Base-by-base conservation (phyloP, 1,140 invertebrate genomes). In the Drosophila sturtevanti region DNA sequence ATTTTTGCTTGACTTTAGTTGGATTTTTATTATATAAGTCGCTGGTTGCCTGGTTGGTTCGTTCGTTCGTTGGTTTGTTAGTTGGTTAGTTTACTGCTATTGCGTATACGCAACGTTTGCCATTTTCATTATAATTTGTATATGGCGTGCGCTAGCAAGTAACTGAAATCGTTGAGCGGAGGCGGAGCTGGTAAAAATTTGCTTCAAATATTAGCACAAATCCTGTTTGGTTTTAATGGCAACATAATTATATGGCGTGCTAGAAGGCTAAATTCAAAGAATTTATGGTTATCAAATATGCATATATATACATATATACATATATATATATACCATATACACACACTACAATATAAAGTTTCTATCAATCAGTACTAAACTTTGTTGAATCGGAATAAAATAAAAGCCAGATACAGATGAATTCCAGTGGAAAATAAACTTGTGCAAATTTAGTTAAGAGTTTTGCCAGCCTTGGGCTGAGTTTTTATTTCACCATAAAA, bases 1-100 rank as follows among this genome's bases (percentile, higher is more conserved):
- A 87, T 87, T 79, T 82, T 89, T 67, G 79, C 72, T 73, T 87
- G 84, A 84, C 76, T 89, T 89, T 87, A 64, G 79, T 74, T 80
- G 69, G 80, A 84, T 89, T 87, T 87, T 87, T 87, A 84, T 84
- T 84, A 77, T 73, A 84, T 64, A 65, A 74, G 81, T 74, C 64
- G 69, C 18, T 59, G 72, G 54, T 58, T 69, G 41, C 1, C 2
- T 48, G 16, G 16, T 48, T 18, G 41, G 2, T 31, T 31, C 14
- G 14, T 44, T 31, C 14, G 14, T 44, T 44, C 6, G 14, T 44
- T 44, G 41, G 79, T 82, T 24, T 4, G 24, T 24, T 44, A 7
- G 14, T 44, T 18, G 41, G 9, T 31, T 31, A 14, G 14, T 44
- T 48, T 9, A 9, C 18, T 48, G 41, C 27, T 31, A 77, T 82